Conservation (phyloP, 2,888 invertebrate genomes). For the Geotrupes spiniger region DNA sequence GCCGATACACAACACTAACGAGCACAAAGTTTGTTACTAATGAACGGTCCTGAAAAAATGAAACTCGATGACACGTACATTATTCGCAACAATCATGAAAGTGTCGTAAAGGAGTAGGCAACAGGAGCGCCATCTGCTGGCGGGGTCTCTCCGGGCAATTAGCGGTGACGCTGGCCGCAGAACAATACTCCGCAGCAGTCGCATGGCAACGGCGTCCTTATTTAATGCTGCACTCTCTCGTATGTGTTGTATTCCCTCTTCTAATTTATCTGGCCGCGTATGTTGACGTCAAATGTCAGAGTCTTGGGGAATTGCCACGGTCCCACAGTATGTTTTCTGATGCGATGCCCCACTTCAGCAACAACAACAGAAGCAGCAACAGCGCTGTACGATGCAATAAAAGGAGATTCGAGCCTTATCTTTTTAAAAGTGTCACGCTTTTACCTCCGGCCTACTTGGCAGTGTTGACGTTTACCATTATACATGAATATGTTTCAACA, state of each 20-base stretch:
- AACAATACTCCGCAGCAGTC: constrained; percentile 4
- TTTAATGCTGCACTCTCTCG: constrained; percentile 20
- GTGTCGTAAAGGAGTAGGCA: constrained; percentile 24
- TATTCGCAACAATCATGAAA: constrained; percentile 19
- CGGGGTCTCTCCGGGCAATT: constrained; percentile 22
- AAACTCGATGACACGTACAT: constrained; percentile 16
- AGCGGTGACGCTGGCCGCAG: constrained; percentile 21
- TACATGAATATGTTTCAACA: too few species aligned
- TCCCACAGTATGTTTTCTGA: constrained; percentile 49
- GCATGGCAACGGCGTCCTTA: constrained; percentile 10
- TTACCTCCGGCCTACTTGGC: constrained; percentile 2
- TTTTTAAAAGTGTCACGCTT: constrained; percentile 20
- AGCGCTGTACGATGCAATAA: constrained; percentile 25
- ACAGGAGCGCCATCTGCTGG: constrained; percentile 21
- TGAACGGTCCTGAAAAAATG: constrained; percentile 15
- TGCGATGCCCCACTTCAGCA: constrained; percentile 34
- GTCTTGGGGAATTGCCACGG: constrained; percentile 44
- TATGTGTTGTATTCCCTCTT: constrained; percentile 40
- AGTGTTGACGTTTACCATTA: too few species aligned
- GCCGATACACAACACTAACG: constrained; percentile 21
- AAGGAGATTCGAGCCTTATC: constrained; percentile 29
- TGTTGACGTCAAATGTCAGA: constrained; percentile 44
- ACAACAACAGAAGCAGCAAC: background rate
- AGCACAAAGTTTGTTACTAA: constrained; percentile 30
- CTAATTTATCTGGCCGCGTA: constrained; percentile 45